Percentiles rank a stretch among this genome's conserved stretches.
Conservation (phyloP, 2,113 vertebrate genomes). For the Danio rerio region GRCz12tu NC_133189.1:21293001-21293500, state of each 20-base stretch:
- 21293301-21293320: background rate
- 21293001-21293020: constrained; percentile 60
- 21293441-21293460: constrained; percentile 54
- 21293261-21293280: background rate
- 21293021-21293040: constrained; percentile 50
- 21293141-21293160: background rate
- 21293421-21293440: constrained; percentile 51
- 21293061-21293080: constrained; percentile 54
- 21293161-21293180: constrained; percentile 11
- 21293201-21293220: background rate
- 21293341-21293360: constrained; percentile 27
- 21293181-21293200: constrained; percentile 5
- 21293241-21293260: constrained; percentile 1
- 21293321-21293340: background rate
- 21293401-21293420: constrained; percentile 45
- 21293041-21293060: constrained; percentile 58
- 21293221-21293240: background rate
- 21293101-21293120: constrained; percentile 40
- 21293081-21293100: constrained; percentile 32
- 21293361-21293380: background rate
- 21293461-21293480: constrained; percentile 61
- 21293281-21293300: constrained; percentile 1
- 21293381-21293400: constrained; percentile 34
- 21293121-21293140: constrained; percentile 21
- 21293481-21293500: constrained; percentile 52